Evolutionary conservation across 2,113 vertebrate genomes (phyloP), one percentile per base, ranked within the genome.

Genomic region (Galbula dea): DNA sequence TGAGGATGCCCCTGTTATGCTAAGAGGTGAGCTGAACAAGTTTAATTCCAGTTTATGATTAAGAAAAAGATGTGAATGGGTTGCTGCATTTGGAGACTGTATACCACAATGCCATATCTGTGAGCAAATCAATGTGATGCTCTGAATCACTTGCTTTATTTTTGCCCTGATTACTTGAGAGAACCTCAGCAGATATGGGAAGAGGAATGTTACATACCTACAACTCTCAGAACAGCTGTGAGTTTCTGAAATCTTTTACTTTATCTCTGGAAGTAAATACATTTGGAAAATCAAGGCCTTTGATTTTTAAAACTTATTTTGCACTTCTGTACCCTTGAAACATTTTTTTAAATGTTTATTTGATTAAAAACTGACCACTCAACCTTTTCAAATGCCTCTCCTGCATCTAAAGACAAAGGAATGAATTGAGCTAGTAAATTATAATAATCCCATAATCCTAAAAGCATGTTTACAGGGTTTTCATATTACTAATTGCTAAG

Each of bases 281-380:
- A 4, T 48, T 75, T 30, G 11, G 15, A 83, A 93, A 94, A 68
- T 24, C 49, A 69, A 89, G n/a, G 54, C 41, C 54, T 30, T 27
- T 54, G 37, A 24, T 66, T 87, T 94, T 85, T 79, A 87, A 72
- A 95, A 89, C 52, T 87, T 4, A 30, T 82, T 96, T 87, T 95
- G 20, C 17, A 79, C 34, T 91, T 88, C 62, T 73, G 34, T 89
- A 91, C 80, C 88, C 78, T 89, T 95, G 88, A 96, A 94, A 79
- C 15, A 46, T 15, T 93, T 95, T 75, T 5, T 12, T 68, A 94
- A 95, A 89, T 69, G 3, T 91, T 95, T 95, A 85, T 72, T 85
- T 95, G 87, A 93, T 96, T 95, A 94, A 93, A 94, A 96, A 96
- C 93, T 94, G 93, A 91, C 89, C 93, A 89, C 41, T 93, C 91